phyloP scores from a whole-genome alignment of 2,113 vertebrate genomes.

The Phoenicopterus ruber region DNA sequence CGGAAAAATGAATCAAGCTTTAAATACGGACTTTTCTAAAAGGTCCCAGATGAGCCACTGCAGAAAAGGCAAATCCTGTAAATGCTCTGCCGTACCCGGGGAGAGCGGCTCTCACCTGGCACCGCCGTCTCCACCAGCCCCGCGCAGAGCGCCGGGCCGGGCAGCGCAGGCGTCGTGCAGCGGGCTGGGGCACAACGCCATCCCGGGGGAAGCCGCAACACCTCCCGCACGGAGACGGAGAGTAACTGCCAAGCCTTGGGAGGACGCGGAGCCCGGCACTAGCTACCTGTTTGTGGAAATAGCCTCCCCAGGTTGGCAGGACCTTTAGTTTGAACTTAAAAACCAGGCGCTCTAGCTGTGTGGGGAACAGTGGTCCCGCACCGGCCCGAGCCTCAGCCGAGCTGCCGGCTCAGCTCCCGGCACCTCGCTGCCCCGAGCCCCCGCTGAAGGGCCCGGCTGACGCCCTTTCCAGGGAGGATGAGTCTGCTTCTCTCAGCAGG shows the following conservation, averaged over 20 bases:
- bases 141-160: background rate
- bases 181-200: rapidly evolving
- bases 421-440: background rate
- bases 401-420: background rate
- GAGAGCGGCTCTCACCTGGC: background rate
- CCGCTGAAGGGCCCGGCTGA: background rate
- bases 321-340: background rate
- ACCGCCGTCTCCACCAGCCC: background rate
- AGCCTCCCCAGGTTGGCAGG: background rate
- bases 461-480: background rate
- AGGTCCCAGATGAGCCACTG: background rate
- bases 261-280: background rate
- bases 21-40: background rate
- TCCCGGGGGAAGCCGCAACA: background rate
- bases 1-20: background rate
- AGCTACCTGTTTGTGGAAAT: background rate
- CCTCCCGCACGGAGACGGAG: background rate
- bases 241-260: background rate
- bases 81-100: rapidly evolving
- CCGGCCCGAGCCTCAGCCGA: rapidly evolving
- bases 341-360: background rate
- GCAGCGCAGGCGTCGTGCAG: rapidly evolving
- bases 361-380: background rate
- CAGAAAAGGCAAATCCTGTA: background rate
- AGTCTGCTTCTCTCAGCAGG: background rate